A percentile compares a stretch with the other conserved stretches of the same genome.
These are phyloP conservation scores for Trachymyrmex septentrionalis DNA, from an alignment of 1,140 invertebrate genomes.

Conservation along the genomic window DNA sequence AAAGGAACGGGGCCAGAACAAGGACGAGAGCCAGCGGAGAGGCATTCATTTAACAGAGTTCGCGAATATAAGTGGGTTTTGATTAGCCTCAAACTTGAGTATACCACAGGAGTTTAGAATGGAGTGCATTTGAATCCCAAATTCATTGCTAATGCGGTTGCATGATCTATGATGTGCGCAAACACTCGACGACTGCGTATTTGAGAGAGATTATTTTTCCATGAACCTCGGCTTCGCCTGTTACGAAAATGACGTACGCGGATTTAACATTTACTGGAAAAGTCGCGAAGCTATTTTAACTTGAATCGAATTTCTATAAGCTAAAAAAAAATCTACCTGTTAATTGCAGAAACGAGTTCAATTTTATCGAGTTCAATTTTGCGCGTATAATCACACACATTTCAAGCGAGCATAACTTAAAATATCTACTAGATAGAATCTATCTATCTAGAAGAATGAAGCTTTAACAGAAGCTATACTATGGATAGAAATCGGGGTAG, in stretches of 20 bases:
- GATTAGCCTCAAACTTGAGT: slow-evolving; percentile 74
- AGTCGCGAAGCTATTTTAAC: not conserved
- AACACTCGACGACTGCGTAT: slow-evolving; percentile 34
- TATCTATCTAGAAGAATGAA: not conserved
- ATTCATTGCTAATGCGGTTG: slow-evolving; percentile 70
- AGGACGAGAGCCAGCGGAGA: slow-evolving; percentile 45
- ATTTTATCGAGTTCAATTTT: not conserved
- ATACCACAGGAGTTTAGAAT: slow-evolving; percentile 50
- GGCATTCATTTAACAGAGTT: slow-evolving; percentile 71
- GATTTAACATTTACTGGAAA: not conserved
- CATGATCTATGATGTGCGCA: slow-evolving; percentile 63
- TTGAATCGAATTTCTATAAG: not conserved
- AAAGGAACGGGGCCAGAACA: slow-evolving; percentile 6
- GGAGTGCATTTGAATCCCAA: slow-evolving; percentile 73
- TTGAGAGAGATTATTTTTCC: slow-evolving; percentile 45
- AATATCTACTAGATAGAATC: too few species aligned
- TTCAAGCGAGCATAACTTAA: slow-evolving; percentile 1
- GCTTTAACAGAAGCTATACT: not conserved
- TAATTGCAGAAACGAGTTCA: slow-evolving; percentile 14
- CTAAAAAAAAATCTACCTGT: slow-evolving; percentile 11
- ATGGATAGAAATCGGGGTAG: not conserved
- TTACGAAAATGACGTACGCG: not conserved
- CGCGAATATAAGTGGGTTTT: slow-evolving; percentile 73
- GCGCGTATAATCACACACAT: not conserved
- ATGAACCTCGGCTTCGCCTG: not conserved